Percentiles rank a stretch among this genome's conserved stretches.
phyloP scores from a whole-genome alignment of 2,888 invertebrate genomes.

The Tholera decimalis region DNA sequence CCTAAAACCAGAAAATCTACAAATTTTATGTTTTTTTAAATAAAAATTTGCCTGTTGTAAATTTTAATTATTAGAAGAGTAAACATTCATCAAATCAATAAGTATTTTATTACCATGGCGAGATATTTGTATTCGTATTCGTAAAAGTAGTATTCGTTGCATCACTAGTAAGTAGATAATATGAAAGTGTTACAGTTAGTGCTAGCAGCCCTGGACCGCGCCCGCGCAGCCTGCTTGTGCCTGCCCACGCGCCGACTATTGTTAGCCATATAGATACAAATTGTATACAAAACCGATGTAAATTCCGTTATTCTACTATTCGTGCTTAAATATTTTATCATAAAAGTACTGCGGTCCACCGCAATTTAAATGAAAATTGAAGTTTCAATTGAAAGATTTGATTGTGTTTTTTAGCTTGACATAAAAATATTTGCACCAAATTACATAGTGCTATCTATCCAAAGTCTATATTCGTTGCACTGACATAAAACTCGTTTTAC shows the following conservation, averaged over 20 bases:
- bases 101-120: no score
- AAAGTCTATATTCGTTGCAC: conserved; percentile 42
- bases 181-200: conserved; percentile 40
- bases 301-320: conserved; percentile 60
- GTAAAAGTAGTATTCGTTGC: no score
- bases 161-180: conserved; percentile 5
- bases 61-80: no score
- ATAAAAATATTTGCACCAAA: conserved; percentile 45
- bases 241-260: conserved; percentile 74
- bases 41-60: no score
- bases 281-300: conserved; percentile 55
- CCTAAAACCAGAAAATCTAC: no score
- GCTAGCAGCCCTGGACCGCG: conserved; percentile 69
- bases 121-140: no score
- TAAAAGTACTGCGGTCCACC: conserved; percentile 31
- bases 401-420: conserved; percentile 19
- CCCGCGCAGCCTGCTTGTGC: conserved; percentile 61
- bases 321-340: conserved; percentile 33
- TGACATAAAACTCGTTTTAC: conserved; percentile 63
- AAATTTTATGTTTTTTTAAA: no score
- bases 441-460: conserved; percentile 24
- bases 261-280: conserved; percentile 68
- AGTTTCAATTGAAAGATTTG: conserved; percentile 9
- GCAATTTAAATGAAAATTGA: conserved; percentile 41
- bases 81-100: no score